Evolutionary conservation across 2,888 invertebrate genomes (phyloP).

Genomic region (Volucella inanis): DNA sequence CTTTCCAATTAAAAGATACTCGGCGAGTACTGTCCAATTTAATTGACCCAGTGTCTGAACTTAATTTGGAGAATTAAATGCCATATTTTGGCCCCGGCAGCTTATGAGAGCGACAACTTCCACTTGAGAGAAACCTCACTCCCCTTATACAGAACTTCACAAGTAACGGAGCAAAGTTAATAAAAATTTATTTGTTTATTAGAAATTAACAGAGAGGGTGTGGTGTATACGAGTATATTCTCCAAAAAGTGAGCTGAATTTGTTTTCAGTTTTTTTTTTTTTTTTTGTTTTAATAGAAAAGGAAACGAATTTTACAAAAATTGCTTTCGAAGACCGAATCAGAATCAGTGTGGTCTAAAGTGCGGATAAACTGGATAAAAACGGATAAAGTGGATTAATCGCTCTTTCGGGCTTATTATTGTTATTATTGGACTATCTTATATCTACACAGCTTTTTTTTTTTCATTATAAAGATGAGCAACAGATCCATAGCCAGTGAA

Average conservation of each 20-base stretch:
- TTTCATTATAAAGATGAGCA: constrained; percentile 66
- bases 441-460: background rate
- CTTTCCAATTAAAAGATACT: constrained; percentile 36
- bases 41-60: constrained; percentile 68
- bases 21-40: constrained; percentile 26
- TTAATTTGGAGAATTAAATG: constrained; percentile 52
- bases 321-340: background rate
- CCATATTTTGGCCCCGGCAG: constrained; percentile 8
- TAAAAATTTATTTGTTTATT: constrained; percentile 42
- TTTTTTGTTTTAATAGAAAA: no score
- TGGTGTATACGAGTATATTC: background rate
- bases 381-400: background rate
- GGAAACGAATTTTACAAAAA: constrained; percentile 3
- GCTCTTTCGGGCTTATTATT: background rate
- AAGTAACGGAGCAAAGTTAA: constrained; percentile 35
- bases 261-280: background rate
- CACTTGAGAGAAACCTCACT: background rate
- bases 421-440: background rate
- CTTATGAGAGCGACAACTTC: constrained; percentile 5
- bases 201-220: constrained; percentile 5
- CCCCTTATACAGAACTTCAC: background rate
- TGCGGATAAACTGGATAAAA: constrained; percentile 8
- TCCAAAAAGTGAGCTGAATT: constrained; percentile 33
- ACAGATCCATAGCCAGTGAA: constrained; percentile 73
- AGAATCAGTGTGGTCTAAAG: constrained; percentile 26